Evolutionary conservation across 2,113 vertebrate genomes (phyloP), one percentile per base, ranked within the genome.

Genomic region (Ornithorhynchus anatinus): DNA sequence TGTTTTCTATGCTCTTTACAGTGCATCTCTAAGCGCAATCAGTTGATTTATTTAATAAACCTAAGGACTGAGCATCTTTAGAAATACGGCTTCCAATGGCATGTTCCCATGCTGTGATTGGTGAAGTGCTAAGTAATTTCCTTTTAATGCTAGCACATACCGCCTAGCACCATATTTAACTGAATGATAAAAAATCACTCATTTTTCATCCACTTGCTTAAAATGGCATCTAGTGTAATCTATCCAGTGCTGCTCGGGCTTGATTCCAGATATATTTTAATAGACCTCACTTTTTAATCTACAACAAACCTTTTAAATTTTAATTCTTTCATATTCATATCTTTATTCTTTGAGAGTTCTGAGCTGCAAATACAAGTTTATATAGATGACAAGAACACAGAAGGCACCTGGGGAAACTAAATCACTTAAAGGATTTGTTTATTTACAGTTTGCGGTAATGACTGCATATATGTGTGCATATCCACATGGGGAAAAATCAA

Each of bases 91-190:
- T 90, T 92, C 88, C 85, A 80, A 71, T 82, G 86, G 88, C 86
- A 89, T 54, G 75, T 23, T 73, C 57, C 80, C 91, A 86, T 75
- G 88, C 91, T 92, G 92, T 91, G 92, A 89, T 75, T 93, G 88
- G 76, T 89, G 91, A 93, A 92, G 91, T 91, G 91, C 81, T 89
- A 90, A 92, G 89, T 91, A 92, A 94, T 93, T 94, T 93, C 84
- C 89, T 89, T 93, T 91, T 92, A 93, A 92, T 91, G 91, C 78
- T 84, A 85, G 86, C 72, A 62, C 76, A 82, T 92, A 91, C 88
- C 79, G 89, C 81, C 91, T 92, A 93, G 86, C 81, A 89, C 84
- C 84, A 81, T 91, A 89, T 91, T 93, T 93, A 94, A 92, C 86
- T 61, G 75, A 88, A 89, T 84, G 81, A 90, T 84, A 83, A 92